Evolutionary conservation across 2,797 vertebrate genomes (phyloP).

Genomic region (Spinus olivaceus): DNA sequence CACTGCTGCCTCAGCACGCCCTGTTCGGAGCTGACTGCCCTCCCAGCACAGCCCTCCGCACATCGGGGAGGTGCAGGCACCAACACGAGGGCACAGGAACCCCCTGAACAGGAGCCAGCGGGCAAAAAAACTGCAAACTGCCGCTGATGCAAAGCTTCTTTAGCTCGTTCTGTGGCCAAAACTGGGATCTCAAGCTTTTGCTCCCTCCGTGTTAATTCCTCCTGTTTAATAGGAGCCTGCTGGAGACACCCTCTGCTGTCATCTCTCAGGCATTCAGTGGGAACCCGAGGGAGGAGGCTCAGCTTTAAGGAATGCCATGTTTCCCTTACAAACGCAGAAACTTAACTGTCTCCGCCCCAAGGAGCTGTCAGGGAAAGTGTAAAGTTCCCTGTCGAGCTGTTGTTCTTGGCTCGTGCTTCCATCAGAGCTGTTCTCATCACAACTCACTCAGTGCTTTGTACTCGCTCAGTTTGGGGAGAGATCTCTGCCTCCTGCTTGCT

Average conservation of each 20-base stretch:
- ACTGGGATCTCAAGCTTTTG: not conserved
- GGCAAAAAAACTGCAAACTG: not conserved
- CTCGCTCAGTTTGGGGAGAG: not conserved
- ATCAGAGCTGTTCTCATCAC: not conserved
- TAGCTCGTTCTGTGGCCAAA: conserved; percentile 3
- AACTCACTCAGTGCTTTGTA: not conserved
- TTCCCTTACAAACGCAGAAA: conserved; percentile 20
- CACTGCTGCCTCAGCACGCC: not conserved
- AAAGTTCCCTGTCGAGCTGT: not conserved
- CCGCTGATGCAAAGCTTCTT: not conserved
- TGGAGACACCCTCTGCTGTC: conserved; percentile 59
- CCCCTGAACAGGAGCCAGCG: not conserved
- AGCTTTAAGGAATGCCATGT: conserved; percentile 53
- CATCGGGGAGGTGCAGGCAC: not conserved
- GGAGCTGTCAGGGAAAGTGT: conserved; percentile 4
- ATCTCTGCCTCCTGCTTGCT: not conserved
- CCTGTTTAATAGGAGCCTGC: conserved; percentile 33
- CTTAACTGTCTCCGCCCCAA: conserved; percentile 36
- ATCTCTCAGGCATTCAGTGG: conserved; percentile 58
- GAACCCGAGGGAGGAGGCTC: conserved; percentile 58
- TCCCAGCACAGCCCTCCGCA: not conserved
- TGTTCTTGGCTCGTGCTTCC: not conserved
- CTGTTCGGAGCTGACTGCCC: not conserved
- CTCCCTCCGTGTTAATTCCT: not conserved
- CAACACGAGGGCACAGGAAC: not conserved